Conservation (phyloP, 1,140 invertebrate genomes). For the Solenopsis fugax region DNA sequence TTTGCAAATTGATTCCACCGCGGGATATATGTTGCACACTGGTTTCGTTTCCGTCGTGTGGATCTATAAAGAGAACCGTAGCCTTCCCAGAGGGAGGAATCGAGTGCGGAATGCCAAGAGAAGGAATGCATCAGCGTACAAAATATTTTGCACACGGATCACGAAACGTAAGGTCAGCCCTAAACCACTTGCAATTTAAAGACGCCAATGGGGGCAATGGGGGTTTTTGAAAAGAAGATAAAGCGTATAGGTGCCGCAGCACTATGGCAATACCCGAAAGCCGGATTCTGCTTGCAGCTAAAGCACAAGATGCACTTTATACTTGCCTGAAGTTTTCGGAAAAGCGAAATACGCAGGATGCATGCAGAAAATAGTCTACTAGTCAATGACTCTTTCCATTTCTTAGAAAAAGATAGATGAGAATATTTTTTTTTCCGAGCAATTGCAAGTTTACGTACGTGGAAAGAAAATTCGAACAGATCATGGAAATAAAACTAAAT, state of each 20-base stretch:
- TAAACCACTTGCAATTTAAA: constrained; percentile 68
- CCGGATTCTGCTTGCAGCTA: constrained; percentile 16
- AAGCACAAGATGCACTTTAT: constrained; percentile 33
- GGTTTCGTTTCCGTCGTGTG: constrained; percentile 25
- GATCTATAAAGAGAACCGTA: neutral
- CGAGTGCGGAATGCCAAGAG: constrained; percentile 37
- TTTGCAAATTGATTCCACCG: constrained; percentile 59
- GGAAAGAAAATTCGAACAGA: neutral
- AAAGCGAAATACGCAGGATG: neutral
- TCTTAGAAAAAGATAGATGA: neutral
- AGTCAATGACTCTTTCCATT: neutral
- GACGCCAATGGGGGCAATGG: constrained; percentile 49
- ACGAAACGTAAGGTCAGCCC: constrained; percentile 68
- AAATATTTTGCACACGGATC: constrained; percentile 62
- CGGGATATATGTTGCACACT: constrained; percentile 35
- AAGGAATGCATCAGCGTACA: constrained; percentile 39
- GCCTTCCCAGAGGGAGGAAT: neutral
- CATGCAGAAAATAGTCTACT: neutral
- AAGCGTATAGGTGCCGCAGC: constrained; percentile 22
- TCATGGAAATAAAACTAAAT: neutral
- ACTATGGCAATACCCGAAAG: constrained; percentile 30
- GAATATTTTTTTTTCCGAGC: neutral
- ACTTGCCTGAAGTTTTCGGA: constrained; percentile 22
- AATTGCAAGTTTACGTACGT: neutral
- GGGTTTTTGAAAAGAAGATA: constrained; percentile 45